These are phyloP conservation scores for Drosophila longiperda DNA, from an alignment of 2,888 invertebrate genomes.

Conservation along the genomic window DNA sequence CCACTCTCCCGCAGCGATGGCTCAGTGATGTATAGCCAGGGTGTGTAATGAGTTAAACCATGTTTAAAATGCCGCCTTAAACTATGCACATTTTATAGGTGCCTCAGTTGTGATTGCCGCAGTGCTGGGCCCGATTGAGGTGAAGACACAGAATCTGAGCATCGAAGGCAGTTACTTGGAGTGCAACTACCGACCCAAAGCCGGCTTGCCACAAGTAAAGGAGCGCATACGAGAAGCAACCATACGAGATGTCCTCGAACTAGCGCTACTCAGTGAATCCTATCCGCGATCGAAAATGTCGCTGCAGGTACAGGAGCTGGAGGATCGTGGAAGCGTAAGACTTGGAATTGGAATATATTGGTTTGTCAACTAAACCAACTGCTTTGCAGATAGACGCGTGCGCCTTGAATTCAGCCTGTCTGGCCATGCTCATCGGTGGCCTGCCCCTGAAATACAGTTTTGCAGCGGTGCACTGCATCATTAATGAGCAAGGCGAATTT, in stretches of 20 bases:
- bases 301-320: constrained; percentile 93
- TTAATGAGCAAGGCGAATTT: constrained; percentile 87
- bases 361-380: neutral
- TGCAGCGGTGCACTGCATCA: constrained; percentile 91
- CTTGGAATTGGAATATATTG: neutral
- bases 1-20: constrained; percentile 91
- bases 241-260: constrained; percentile 91
- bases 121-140: constrained; percentile 93
- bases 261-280: constrained; percentile 88
- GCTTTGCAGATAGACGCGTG: constrained; percentile 89
- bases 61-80: constrained; percentile 15
- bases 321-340: constrained; percentile 92
- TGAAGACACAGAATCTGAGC: constrained; percentile 90
- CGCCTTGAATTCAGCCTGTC: constrained; percentile 92
- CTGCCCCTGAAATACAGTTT: constrained; percentile 93
- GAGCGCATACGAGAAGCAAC: constrained; percentile 91
- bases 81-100: constrained; percentile 86
- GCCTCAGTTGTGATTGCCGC: constrained; percentile 91
- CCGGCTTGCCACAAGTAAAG: constrained; percentile 89
- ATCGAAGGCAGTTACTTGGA: constrained; percentile 91
- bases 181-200: constrained; percentile 90
- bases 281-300: constrained; percentile 93
- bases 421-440: constrained; percentile 93
- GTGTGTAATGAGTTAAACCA: constrained; percentile 84
- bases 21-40: constrained; percentile 91